Evolutionary conservation across 2,888 invertebrate genomes (phyloP), one percentile per base, ranked within the genome.

Genomic region (Habrosyne pyritoides): DNA sequence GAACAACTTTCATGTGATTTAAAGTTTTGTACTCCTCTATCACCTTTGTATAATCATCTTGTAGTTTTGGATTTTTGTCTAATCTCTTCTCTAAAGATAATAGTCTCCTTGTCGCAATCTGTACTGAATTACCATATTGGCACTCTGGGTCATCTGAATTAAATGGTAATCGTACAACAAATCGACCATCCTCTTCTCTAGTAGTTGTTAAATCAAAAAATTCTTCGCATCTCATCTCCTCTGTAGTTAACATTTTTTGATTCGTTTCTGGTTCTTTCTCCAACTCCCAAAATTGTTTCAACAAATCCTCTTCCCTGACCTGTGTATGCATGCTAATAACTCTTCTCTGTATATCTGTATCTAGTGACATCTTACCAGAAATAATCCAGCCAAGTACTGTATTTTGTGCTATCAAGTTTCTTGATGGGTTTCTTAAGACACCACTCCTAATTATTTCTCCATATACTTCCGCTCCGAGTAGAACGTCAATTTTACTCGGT

Each of bases 301-400:
- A 49, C 24, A 67, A 12, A 0, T 66, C 56, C 49, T 71, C 67
- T 50, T 60, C 62, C 21, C 53, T 63, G 0, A 61, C n/a, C 14
- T 66, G 54, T 10, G 58, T 8, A 56, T 66, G 67, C 30, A 66
- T 18, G 21, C 33, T 64, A 7, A 54, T 51, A 12, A 64, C 12
- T 7, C 48, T 53, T 8, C 4, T 7, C 6, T 14, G 10, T 18
- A 26, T 3, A n/a, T 12, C 14, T 2, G 28, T 8, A 22, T 18
- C 14, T 0, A 21, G 10, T 42, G 21, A 28, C n/a, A 24, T 47
- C 42, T 10, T 49, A 5, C 69, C 66, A n/a, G 64, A 67, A 14
- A 69, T 33, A 57, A 69, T 59, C 67, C 67, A 69, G 21, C 69
- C 66, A 33, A 69, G 56, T 8, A 48, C 33, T 10, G 69, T 69